These are phyloP conservation scores for Nasonia giraulti DNA, from an alignment of 1,140 invertebrate genomes.

Conservation along the genomic window DNA sequence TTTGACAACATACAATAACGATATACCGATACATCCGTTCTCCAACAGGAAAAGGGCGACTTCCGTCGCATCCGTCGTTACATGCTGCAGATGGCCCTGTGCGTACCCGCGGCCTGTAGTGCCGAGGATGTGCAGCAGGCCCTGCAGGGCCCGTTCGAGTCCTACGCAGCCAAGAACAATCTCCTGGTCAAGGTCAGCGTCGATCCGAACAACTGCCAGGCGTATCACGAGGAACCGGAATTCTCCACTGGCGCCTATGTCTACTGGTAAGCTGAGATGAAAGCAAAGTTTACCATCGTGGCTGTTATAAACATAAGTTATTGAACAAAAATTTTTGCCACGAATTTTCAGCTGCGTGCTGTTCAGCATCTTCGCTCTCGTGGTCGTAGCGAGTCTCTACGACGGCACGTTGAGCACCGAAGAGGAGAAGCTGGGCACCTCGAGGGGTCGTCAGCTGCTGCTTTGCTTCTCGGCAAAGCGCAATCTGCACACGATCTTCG, in stretches of 20 bases:
- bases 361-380: slow-evolving; percentile 50
- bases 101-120: slow-evolving; percentile 65
- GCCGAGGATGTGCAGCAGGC: slow-evolving; percentile 57
- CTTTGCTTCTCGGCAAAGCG: slow-evolving; percentile 66
- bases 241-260: slow-evolving; percentile 21
- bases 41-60: slow-evolving; percentile 55
- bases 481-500: slow-evolving; percentile 57
- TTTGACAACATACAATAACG: not conserved
- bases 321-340: not conserved
- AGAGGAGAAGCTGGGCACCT: slow-evolving; percentile 37
- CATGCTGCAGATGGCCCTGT: slow-evolving; percentile 65
- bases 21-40: not conserved
- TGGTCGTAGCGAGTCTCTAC: slow-evolving; percentile 58
- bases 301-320: not conserved
- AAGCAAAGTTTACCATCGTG: not conserved
- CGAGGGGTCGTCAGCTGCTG: slow-evolving; percentile 50
- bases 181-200: slow-evolving; percentile 55
- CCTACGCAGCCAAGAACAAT: slow-evolving; percentile 49
- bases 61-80: slow-evolving; percentile 44
- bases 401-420: slow-evolving; percentile 52
- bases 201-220: slow-evolving; percentile 56
- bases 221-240: slow-evolving; percentile 47
- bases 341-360: slow-evolving; percentile 48
- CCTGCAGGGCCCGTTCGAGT: slow-evolving; percentile 50
- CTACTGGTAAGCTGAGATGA: slow-evolving; percentile 14